Percentiles rank a stretch among this genome's conserved stretches.
Conservation (phyloP, 2,797 vertebrate species). For the Brachyrhaphis roseni region DNA sequence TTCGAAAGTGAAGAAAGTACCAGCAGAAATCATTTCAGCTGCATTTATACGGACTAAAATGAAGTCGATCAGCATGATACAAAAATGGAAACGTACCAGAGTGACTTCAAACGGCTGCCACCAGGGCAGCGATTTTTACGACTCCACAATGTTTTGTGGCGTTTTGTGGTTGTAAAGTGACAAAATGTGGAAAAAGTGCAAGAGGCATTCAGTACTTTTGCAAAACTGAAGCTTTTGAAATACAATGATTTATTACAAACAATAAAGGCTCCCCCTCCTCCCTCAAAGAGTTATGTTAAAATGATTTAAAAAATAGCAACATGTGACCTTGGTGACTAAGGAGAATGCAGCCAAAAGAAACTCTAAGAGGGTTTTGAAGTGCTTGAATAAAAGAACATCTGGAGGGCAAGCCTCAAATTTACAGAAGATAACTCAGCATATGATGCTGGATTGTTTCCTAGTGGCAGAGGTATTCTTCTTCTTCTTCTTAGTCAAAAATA, state of each 20-base stretch:
- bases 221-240: background rate
- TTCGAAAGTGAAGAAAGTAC: background rate
- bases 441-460: slow-evolving; percentile 36
- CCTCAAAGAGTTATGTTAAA: slow-evolving; percentile 3
- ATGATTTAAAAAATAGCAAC: background rate
- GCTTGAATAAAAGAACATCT: slow-evolving; percentile 14
- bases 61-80: background rate
- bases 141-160: background rate
- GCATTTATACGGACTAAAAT: background rate
- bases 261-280: background rate
- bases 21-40: background rate
- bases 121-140: background rate
- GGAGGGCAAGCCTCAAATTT: slow-evolving; percentile 11
- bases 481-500: slow-evolving; percentile 44
- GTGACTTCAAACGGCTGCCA: background rate
- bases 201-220: background rate
- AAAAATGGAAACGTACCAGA: background rate
- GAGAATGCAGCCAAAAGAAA: background rate
- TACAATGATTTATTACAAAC: background rate
- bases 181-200: background rate
- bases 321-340: background rate
- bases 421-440: slow-evolving; percentile 6
- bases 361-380: slow-evolving; percentile 1
- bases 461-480: slow-evolving; percentile 43
- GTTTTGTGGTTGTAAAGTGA: background rate